phyloP scores from a whole-genome alignment of 2,113 vertebrate genomes.

The Microtus montanus region DNA sequence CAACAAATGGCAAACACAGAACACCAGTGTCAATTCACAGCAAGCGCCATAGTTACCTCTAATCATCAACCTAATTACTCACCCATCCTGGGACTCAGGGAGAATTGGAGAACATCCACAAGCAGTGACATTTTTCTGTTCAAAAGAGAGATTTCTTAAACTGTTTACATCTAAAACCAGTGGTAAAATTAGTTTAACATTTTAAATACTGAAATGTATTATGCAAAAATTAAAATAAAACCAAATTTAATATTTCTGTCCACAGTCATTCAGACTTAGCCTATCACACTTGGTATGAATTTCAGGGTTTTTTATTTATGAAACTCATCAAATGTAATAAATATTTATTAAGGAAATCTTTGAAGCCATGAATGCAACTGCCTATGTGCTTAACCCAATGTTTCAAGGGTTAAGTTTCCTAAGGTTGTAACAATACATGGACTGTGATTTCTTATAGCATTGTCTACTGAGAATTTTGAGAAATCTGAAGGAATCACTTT shows the following conservation, averaged over 20 bases:
- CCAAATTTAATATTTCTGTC: not conserved
- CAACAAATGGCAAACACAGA: slow-evolving; percentile 72
- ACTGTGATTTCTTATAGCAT: not conserved
- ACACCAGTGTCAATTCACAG: slow-evolving; percentile 1
- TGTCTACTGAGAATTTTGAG: not conserved
- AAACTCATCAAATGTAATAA: not conserved
- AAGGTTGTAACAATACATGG: not conserved
- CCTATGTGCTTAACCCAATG: not conserved
- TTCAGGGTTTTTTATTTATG: not conserved
- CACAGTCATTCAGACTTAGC: not conserved
- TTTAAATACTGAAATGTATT: not conserved
- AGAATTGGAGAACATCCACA: not conserved
- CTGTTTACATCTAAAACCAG: not conserved
- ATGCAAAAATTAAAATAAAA: not conserved
- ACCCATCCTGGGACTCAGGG: not conserved
- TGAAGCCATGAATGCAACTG: not conserved
- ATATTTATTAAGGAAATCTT: not conserved
- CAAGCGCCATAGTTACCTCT: slow-evolving; percentile 38
- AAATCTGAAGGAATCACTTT: not conserved
- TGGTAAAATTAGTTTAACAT: not conserved
- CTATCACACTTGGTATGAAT: not conserved
- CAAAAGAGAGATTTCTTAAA: not conserved
- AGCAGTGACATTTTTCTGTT: not conserved
- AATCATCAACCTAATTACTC: slow-evolving; percentile 45
- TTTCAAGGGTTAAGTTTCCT: not conserved